Evolutionary conservation across 2,113 vertebrate species (phyloP).

Genomic region (Tragelaphus strepsiceros): DNA sequence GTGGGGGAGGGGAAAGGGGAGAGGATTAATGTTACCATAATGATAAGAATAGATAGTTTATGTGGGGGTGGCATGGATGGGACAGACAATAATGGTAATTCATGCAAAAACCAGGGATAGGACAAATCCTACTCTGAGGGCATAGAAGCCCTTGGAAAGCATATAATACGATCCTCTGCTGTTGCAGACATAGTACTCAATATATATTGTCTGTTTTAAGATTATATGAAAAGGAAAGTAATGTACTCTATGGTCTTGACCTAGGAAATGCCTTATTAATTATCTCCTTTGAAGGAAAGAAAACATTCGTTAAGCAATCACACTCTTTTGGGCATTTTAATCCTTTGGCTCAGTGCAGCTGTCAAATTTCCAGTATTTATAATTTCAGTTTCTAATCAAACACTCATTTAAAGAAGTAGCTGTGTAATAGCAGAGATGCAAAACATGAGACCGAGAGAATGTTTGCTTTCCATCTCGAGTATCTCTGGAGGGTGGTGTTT

Average conservation of each 20-base stretch:
- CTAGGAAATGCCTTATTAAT: constrained; percentile 49
- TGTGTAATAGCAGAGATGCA: constrained; percentile 36
- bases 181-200: constrained; percentile 45
- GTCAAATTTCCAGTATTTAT: background rate
- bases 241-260: background rate
- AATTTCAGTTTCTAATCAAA: constrained; percentile 36
- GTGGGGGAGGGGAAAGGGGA: constrained; percentile 73
- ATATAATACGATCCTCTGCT: constrained; percentile 47
- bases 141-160: constrained; percentile 62
- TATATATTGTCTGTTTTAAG: constrained; percentile 49
- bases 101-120: constrained; percentile 53
- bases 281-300: constrained; percentile 65
- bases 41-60: constrained; percentile 89
- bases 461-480: constrained; percentile 53
- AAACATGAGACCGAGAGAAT: constrained; percentile 20
- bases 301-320: constrained; percentile 36
- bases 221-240: constrained; percentile 52
- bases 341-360: background rate
- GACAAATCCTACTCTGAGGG: constrained; percentile 64
- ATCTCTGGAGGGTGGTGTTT: constrained; percentile 56
- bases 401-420: constrained; percentile 16
- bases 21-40: constrained; percentile 90
- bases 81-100: constrained; percentile 78
- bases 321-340: background rate
- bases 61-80: constrained; percentile 73